Evolutionary conservation across 2,888 invertebrate genomes (phyloP).

Genomic region (Acleris laterana): DNA sequence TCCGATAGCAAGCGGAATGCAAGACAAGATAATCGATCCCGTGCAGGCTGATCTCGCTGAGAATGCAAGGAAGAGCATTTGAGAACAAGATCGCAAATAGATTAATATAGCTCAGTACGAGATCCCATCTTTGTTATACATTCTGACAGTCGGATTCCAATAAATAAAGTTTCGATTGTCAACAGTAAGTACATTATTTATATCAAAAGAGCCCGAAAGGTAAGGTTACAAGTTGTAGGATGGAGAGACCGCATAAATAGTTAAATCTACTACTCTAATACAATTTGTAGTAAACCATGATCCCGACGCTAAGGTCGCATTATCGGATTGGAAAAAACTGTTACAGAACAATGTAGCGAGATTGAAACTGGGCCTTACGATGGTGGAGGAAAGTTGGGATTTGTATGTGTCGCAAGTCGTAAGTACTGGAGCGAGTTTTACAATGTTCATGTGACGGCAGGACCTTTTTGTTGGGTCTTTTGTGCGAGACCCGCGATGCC

Average conservation of each 20-base stretch:
- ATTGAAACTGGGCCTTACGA: slow-evolving; percentile 60
- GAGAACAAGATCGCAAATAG: slow-evolving; percentile 49
- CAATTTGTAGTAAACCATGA: slow-evolving; percentile 85
- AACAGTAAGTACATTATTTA: slow-evolving; percentile 33
- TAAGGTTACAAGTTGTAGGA: slow-evolving; percentile 38
- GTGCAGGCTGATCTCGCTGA: slow-evolving; percentile 55
- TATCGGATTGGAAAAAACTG: slow-evolving; percentile 83
- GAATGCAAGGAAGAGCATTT: slow-evolving; percentile 60
- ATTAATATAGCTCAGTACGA: background rate
- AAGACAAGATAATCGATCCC: slow-evolving; percentile 68
- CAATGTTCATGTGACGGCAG: slow-evolving; percentile 82
- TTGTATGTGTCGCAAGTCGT: slow-evolving; percentile 57
- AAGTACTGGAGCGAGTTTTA: slow-evolving; percentile 77
- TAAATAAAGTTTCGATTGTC: slow-evolving; percentile 28
- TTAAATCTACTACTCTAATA: slow-evolving; percentile 83
- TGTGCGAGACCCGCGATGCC: slow-evolving; percentile 79
- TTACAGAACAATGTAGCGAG: slow-evolving; percentile 60
- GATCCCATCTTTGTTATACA: background rate
- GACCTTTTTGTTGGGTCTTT: slow-evolving; percentile 82
- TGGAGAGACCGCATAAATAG: slow-evolving; percentile 71
- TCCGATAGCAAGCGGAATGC: slow-evolving; percentile 63
- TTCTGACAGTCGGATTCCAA: background rate
- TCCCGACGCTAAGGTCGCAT: slow-evolving; percentile 82
- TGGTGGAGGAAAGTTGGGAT: slow-evolving; percentile 55
- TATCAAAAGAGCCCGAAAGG: slow-evolving; percentile 30